Evolutionary conservation across 2,888 invertebrate genomes (phyloP), one percentile per base, ranked within the genome.

Genomic region (Meiosimyza decipiens): DNA sequence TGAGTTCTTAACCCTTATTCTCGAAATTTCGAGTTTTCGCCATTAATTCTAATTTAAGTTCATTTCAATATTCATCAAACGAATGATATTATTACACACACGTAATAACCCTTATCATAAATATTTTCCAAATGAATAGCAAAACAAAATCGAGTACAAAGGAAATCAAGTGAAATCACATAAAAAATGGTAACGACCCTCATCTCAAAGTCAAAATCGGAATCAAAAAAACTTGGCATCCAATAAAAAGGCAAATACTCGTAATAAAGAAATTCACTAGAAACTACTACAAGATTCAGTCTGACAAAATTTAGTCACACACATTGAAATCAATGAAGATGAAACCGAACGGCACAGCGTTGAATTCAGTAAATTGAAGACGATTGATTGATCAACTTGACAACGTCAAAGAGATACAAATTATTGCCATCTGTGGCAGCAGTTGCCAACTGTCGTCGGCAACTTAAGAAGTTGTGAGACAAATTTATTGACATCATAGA

Each of bases 361-460:
- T 40, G 40, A 62, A 62, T 62, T 62, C 33, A 62, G 33, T 40
- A 50, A 64, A 64, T 64, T 64, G 51, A 22, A 51, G 51, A 64
- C 64, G 64, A 64, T 64, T 50, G 64, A 64, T 64, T 64, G 64
- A 64, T 50, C 64, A 64, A 64, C 51, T 64, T 22, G 64, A 51
- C 64, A 40, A 40, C 51, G 64, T 51, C 64, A 64, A 64, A 64
- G 64, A 51, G 28, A 64, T 51, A 51, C 18, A 64, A 64, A 64
- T 33, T 51, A n/a, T 51, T 62, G 40, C 57, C 57, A 57, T 57
- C 57, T 57, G 57, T 28, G 6, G 28, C 57, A 28, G 57, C 12
- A 28, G 28, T 28, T 47, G 47, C n/a, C 60, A n/a, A 33, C 33
- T 15, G 40, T 28, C 28, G 57, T 57, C 57, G 57, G 57, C 57